Evolutionary conservation across 2,888 invertebrate species (phyloP), one percentile per base, ranked within the genome.

Genomic region (Pomacea canaliculata): DNA sequence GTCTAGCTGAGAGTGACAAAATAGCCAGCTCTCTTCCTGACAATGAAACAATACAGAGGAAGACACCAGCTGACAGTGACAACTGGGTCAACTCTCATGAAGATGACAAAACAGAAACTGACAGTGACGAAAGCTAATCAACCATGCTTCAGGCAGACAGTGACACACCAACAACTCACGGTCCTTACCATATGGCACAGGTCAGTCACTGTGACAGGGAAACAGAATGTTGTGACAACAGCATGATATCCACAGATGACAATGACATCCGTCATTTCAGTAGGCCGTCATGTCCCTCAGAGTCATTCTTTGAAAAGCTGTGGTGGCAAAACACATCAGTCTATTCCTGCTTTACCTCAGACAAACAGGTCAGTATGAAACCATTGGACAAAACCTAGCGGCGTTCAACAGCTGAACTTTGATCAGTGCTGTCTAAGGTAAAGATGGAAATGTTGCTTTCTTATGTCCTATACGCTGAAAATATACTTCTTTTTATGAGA

Each of bases 21-120:
- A 62, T n/a, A 73, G 62, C 19, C 63, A 56, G 18, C 68, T 68
- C 19, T 67, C 72, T 46, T 62, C 76, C 59, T 82, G 83, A 79
- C 79, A 76, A 19, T 83, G 83, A 78, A 76, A 78, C 18, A 60
- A 71, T 23, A 62, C 70, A 37, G 16, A 63, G 16, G 72, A 71
- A 12, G 67, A 51, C 77, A 74, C 16, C 63, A 73, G 51, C 67
- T 79, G 80, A 76, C 70, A 72, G 23, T 73, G 79, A 23, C 70
- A 60, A 5, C 27, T 59, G 23, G 63, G 68, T 49, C 19, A 12
- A 12, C 19, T 63, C n/a, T 56, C 19, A 63, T 71, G 71, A 77
- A 77, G 73, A 67, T 81, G 78, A 72, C 76, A 70, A 67, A 63
- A 67, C 46, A 71, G 68, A 59, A 59, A 62, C 27, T 76, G 79